phyloP scores from a whole-genome alignment of 2,797 vertebrate genomes.

The Sus cebifrons region DNA sequence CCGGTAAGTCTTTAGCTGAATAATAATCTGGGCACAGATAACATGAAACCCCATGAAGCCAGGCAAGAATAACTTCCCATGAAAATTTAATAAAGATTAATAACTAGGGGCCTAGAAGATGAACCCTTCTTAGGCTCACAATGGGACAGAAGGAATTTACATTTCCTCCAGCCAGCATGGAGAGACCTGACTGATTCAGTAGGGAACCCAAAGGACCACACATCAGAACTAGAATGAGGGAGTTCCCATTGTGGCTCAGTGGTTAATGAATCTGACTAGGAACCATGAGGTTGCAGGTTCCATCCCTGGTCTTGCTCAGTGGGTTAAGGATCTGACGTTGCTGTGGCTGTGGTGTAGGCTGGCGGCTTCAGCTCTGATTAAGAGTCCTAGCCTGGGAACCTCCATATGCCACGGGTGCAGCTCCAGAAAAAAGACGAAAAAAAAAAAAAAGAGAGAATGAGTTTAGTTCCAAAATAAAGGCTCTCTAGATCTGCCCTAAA shows the following conservation, averaged over 20 bases:
- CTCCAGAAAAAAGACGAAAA: too few relatives aligned
- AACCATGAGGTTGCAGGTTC: too few relatives aligned
- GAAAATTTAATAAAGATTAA: constrained; percentile 9
- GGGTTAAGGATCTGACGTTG: too few relatives aligned
- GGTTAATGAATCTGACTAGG: too few relatives aligned
- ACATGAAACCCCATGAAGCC: neutral
- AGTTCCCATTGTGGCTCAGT: too few relatives aligned
- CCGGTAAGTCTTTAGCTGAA: neutral
- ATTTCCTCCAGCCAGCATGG: neutral
- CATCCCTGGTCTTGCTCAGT: too few relatives aligned
- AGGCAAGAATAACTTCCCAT: neutral
- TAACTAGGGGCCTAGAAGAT: neutral
- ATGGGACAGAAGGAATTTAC: neutral
- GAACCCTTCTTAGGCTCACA: neutral
- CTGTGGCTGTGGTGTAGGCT: too few relatives aligned
- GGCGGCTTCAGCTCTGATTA: too few relatives aligned
- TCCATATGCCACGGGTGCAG: too few relatives aligned
- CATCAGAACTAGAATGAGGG: neutral
- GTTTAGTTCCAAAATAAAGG: constrained; percentile 17
- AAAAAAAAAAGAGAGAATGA: neutral
- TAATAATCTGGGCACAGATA: neutral
- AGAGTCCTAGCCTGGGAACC: too few relatives aligned
- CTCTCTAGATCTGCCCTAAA: neutral
- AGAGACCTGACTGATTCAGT: neutral
- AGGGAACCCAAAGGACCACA: neutral